A percentile compares a stretch with the other conserved stretches of the same genome.
These are phyloP conservation scores for Drosophila malerkotliana DNA, from an alignment of 1,140 invertebrate species.

Conservation along the genomic window DNA sequence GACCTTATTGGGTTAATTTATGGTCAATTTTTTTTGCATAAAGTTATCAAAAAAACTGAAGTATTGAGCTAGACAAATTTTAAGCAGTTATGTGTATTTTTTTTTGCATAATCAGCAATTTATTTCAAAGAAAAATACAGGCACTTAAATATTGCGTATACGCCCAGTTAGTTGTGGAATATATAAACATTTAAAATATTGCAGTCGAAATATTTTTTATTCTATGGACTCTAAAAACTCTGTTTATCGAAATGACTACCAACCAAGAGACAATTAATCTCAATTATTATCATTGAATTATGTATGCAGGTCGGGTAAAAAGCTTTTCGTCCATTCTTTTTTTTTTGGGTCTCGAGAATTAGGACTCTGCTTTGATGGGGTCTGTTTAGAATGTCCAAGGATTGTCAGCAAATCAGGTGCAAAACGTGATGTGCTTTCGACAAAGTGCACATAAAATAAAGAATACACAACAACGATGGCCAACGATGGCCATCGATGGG, in stretches of 20 bases:
- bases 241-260: constrained; percentile 17
- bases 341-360: constrained; percentile 9
- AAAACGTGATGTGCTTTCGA: constrained; percentile 78
- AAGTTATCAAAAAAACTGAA: neutral
- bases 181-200: neutral
- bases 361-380: constrained; percentile 27
- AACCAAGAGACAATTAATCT: constrained; percentile 60
- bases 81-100: neutral
- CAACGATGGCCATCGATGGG: neutral
- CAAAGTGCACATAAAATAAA: constrained; percentile 69
- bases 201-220: neutral
- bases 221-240: neutral
- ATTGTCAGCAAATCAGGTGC: constrained; percentile 78
- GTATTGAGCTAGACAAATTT: neutral
- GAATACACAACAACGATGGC: constrained; percentile 35
- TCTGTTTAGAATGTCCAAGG: constrained; percentile 64
- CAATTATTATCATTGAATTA: constrained; percentile 57
- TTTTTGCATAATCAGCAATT: neutral
- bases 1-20: neutral
- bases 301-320: constrained; percentile 32
- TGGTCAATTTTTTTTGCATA: neutral
- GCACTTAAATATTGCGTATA: neutral
- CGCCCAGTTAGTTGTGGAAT: neutral
- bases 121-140: neutral
- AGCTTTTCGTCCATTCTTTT: constrained; percentile 2